Base-by-base conservation (phyloP, 2,113 vertebrate genomes). In the Furnarius figulus region DNA sequence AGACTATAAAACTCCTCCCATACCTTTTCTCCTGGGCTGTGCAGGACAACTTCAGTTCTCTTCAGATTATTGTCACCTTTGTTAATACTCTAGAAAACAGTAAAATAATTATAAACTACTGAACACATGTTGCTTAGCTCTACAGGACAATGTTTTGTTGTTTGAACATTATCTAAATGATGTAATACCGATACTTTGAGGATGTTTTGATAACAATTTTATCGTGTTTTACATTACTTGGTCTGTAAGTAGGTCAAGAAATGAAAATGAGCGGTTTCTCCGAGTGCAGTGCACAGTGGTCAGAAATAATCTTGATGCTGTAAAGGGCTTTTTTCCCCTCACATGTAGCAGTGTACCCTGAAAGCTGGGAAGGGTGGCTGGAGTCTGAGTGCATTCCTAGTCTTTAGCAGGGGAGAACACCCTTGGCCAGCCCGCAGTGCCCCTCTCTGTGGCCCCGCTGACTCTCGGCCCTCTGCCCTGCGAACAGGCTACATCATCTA, bases 401-500 rank as follows among this genome's bases (percentile, higher is more conserved):
- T 11, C 25, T 33, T n/a, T 44, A n/a, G 67, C 23, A n/a, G 47
- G 30, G 4, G 49, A 62, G 46, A 16, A 25, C 40, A 9, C 8
- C 0, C 21, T 23, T 0, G 18, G 47, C 28, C 5, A n/a, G n/a
- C n/a, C n/a, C n/a, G n/a, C n/a, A n/a, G n/a, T n/a, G n/a, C n/a
- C n/a, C n/a, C n/a, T n/a, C n/a, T n/a, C n/a, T n/a, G n/a, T n/a
- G 12, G 22, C 5, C 47, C 20, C 23, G 24, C 49, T 14, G 59
- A 39, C 59, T 40, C 16, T 40, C 37, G 11, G 27, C 37, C 40
- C 39, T 62, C 39, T 62, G 63, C 75, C 84, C 53, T 49, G 80
- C 10, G 61, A 19, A 18, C 86, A 99, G 99, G 99, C 6, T 99
- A 99, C 92, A 99, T 99, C 80, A 99, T 99, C 96, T 99, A 99